Evolutionary conservation across 2,113 vertebrate species (phyloP), one percentile per base, ranked within the genome.

Genomic region (Apteryx mantelli): DNA sequence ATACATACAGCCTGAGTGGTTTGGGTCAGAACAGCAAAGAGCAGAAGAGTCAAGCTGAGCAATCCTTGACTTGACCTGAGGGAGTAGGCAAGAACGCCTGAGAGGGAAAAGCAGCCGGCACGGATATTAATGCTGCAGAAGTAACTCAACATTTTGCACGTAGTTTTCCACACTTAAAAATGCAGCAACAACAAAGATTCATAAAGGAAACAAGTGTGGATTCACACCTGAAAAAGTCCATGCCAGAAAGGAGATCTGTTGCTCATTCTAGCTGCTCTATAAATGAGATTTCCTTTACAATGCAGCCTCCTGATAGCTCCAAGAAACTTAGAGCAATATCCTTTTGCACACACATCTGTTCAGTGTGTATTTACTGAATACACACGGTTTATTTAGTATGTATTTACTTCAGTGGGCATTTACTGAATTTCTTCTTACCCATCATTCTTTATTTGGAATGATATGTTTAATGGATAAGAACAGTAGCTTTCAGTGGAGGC

Each of bases 381-480:
- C 56, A 19, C 56, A 60, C 14, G 10, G 56, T 30, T 60, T 60
- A 60, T 5, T 58, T 15, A 60, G 30, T 34, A 14, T 34, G 56
- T 34, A 58, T 58, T 32, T 58, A 19, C 56, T 58, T 58, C 56
- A 32, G 46, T 19, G 28, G 9, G 30, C 46, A 70, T 63, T 75
- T 74, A 78, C 77, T 36, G n/a, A 16, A 13, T 94, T 78, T 80
- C 80, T 75, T 53, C 77, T 68, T 79, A 32, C 61, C 64, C 46
- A 85, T 71, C 40, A 13, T 76, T 91, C 82, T 90, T 92, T 86
- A 89, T 95, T 93, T 61, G 58, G 89, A 95, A 64, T n/a, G 84
- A 21, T 52, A 94, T 88, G 91, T 95, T 96, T 88, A 19, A 95
- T 64, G 56, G 75, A 74, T 88, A 77, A 86, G 80, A 96, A 84